phyloP scores from a whole-genome alignment of 1,140 invertebrate species.

The Nasonia giraulti region DNA sequence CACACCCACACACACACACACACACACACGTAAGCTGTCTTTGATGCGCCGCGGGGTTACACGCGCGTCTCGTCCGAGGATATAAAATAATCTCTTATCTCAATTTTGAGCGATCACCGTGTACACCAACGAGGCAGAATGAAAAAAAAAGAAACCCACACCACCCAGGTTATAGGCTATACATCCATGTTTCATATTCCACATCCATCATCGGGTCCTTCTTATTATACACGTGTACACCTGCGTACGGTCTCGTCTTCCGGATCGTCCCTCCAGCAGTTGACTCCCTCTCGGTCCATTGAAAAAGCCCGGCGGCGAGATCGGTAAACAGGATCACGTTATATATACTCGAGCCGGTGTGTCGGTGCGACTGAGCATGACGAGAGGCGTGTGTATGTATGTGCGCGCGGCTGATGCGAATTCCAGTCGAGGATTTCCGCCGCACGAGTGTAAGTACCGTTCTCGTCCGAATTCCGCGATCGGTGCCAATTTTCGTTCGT shows the following conservation, averaged over 20 bases:
- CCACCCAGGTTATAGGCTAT: background rate
- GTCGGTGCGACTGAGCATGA: background rate
- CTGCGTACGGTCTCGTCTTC: background rate
- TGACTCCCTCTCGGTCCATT: background rate
- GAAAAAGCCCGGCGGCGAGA: background rate
- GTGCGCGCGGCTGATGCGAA: background rate
- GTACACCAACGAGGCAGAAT: background rate
- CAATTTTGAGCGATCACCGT: background rate
- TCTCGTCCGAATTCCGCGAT: constrained; percentile 9
- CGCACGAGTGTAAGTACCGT: constrained; percentile 15
- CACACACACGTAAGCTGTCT: too few relatives aligned
- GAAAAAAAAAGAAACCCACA: background rate
- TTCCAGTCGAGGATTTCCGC: constrained; percentile 7
- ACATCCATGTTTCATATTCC: background rate
- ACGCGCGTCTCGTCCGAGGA: too few relatives aligned
- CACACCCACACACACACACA: too few relatives aligned
- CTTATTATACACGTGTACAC: background rate
- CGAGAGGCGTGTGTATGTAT: background rate
- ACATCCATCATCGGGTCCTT: background rate
- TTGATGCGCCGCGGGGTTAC: too few relatives aligned
- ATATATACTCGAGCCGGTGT: too few relatives aligned
- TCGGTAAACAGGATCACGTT: constrained; percentile 16
- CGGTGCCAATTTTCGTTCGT: background rate
- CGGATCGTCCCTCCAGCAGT: background rate
- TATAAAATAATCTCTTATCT: too few relatives aligned